Base-by-base conservation (phyloP, 2,797 vertebrate genomes). In the Euthynnus affinis region DNA sequence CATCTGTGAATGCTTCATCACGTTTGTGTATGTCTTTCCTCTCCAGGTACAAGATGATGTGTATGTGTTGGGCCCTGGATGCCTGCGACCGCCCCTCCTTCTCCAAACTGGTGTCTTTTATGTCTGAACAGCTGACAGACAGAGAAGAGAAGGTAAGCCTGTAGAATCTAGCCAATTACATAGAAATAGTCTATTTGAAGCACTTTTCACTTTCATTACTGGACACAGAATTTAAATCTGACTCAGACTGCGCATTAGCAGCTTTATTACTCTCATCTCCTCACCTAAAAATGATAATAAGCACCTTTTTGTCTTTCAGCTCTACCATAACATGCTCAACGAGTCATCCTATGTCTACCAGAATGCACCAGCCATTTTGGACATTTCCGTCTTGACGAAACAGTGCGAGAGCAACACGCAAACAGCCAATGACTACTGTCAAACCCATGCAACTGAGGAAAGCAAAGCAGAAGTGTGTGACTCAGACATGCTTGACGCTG, bases 21-120 rank as follows among this genome's bases (percentile, higher is more conserved):
- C 6, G 10, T 42, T 9, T 29, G 12, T 34, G 37, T 13, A 0
- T 67, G 53, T 27, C 32, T 71, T 48, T 59, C 9, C 32, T 22
- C 77, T 66, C 62, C 85, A 99, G 98, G 86, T 99, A 99, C n/a
- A 42, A 22, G 9, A 83, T 97, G 23, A 98, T 99, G 96, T 92
- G 96, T 9, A 94, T 92, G 73, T 99, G 98, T 88, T 99, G 98
- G 98, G 93, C 94, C 63, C 93, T 96, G 76, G 95, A 98, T 82
- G 93, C 96, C 2, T 86, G 80, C 67, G 90, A 94, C 76, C 95
- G 98, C 42, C 98, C 97, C 0, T 94, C 95, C 29, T 99, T 99
- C 92, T 96, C 96, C 48, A 91, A 94, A 78, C 88, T 99, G 78
- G 95, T 96, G 87, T 95, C 94, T 20, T 96, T 96, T 70, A 94